Evolutionary conservation across 2,113 vertebrate genomes (phyloP), one percentile per base, ranked within the genome.

Genomic region (Cephalopterus ornatus): DNA sequence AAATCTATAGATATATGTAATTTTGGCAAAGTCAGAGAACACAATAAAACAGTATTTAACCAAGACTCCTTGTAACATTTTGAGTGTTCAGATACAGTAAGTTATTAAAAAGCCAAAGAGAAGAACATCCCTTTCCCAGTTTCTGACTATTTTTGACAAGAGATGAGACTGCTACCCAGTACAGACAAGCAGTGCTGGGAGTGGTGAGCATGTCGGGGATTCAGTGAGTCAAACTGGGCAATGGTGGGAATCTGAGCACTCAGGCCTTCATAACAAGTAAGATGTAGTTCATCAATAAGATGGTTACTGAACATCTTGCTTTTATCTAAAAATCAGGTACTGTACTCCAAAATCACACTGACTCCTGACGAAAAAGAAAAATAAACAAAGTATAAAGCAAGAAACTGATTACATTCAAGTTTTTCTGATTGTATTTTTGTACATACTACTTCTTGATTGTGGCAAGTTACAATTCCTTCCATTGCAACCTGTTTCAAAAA

Each of bases 121-220:
- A 67, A 71, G 4, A 14, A 42, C 17, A 35, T 6, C 1, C 44
- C 6, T 28, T 75, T 75, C 21, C 27, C 8, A 9, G 0, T 26
- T 28, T 52, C 30, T 73, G 46, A 1, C 3, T 39, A 7, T 55
- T 88, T 79, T 56, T 68, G 7, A 59, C 46, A 39, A 56, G 21
- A 71, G 4, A 21, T 35, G 11, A 88, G 12, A 26, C 28, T 55
- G 13, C 14, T 42, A 12, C 6, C 44, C 4, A 0, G 1, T 47
- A 19, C 3, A 1, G 47, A 52, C 12, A 8, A 47, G n/a, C 12
- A 30, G 6, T 18, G 47, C 8, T 28, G 17, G 17, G 5, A 11
- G 2, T 8, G 9, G 8, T 16, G 11, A 74, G 7, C 3, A 13
- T 6, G 3, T 0, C n/a, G 37, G 12, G 3, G 28, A 23, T 32